Conservation (phyloP, 1,140 invertebrate genomes). For the Triops longicaudatus region DNA sequence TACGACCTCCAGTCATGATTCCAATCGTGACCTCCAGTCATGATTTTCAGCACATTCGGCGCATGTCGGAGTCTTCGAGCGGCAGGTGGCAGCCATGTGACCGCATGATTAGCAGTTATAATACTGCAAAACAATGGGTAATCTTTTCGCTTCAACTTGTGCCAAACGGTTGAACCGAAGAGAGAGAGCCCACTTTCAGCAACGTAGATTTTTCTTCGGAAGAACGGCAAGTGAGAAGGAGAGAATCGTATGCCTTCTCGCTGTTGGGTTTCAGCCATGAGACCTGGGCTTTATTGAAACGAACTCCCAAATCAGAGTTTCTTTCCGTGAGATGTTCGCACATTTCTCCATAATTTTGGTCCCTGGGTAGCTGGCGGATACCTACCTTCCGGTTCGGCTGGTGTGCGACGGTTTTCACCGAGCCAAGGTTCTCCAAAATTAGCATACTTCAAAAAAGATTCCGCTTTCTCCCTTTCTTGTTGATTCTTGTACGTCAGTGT, state of each 20-base stretch:
- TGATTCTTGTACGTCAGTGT: neutral
- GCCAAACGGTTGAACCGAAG: slow-evolving; percentile 1
- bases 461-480: neutral
- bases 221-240: neutral
- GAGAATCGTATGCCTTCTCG: neutral
- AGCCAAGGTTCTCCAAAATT: neutral
- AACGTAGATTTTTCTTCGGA: neutral
- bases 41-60: neutral
- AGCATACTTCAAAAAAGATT: neutral
- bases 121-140: neutral
- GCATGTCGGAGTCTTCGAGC: neutral
- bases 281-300: neutral
- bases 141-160: neutral
- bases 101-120: slow-evolving; percentile 17
- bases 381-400: neutral
- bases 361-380: neutral
- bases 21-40: neutral
- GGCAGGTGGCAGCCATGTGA: neutral
- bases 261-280: slow-evolving; percentile 5
- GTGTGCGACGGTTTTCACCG: neutral
- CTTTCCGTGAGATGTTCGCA: neutral
- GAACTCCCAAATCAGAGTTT: neutral
- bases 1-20: neutral
- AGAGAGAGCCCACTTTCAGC: neutral
- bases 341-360: neutral